Evolutionary conservation across 2,888 invertebrate species (phyloP).

Genomic region (Drosophila lacicola): DNA sequence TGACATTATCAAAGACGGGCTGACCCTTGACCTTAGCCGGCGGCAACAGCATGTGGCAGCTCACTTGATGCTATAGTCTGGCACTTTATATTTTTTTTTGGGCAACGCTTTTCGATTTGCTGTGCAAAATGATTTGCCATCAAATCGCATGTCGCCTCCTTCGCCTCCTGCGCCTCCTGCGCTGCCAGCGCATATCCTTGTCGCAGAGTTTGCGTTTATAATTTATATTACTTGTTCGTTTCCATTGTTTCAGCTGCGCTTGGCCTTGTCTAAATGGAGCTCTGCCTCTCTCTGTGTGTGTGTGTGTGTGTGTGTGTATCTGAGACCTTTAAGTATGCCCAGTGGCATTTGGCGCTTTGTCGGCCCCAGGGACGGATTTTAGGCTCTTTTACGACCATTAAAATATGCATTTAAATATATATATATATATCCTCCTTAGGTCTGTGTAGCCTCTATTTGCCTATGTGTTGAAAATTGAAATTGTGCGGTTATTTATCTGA

Average conservation of each 20-base stretch:
- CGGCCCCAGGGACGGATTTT: conserved; percentile 55
- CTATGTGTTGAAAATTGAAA: conserved; percentile 71
- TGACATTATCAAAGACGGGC: conserved; percentile 53
- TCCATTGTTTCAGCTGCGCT: conserved; percentile 70
- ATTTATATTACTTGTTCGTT: conserved; percentile 69
- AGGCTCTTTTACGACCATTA: conserved; percentile 73
- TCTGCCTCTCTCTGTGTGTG: conserved; percentile 4
- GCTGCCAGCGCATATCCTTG: conserved; percentile 62
- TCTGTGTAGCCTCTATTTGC: conserved; percentile 29
- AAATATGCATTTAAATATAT: conserved; percentile 75
- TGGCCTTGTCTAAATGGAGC: conserved; percentile 64
- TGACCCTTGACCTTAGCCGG: conserved; percentile 78
- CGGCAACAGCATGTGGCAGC: conserved; percentile 58
- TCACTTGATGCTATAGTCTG: conserved; percentile 36
- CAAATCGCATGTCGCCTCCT: conserved; percentile 68
- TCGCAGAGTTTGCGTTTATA: conserved; percentile 80
- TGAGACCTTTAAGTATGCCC: conserved; percentile 69
- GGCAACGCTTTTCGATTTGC: conserved; percentile 36
- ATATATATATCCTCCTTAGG: conserved; percentile 39
- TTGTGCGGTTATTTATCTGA: conserved; percentile 73
- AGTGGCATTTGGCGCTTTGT: conserved; percentile 65
- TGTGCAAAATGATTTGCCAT: conserved; percentile 72
- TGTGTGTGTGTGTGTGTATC: conserved; percentile 30
- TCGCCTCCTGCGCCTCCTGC: neutral
- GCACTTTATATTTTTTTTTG: conserved; percentile 5